Conservation (phyloP, 2,888 invertebrate genomes). For the Drosophila algonquin region DNA sequence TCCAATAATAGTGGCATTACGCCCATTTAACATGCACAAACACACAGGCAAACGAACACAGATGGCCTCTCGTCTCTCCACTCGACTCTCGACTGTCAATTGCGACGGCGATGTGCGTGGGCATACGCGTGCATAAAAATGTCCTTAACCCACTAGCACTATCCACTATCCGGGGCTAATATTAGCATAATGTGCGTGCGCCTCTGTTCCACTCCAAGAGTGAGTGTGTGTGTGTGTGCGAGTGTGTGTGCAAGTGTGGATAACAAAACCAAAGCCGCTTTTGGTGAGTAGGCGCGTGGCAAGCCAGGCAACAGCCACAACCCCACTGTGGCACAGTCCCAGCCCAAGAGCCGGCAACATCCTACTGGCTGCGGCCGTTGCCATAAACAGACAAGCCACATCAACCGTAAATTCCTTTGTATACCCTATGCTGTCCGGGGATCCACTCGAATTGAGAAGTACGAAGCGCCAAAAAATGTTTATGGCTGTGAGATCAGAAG, state of each 20-base stretch:
- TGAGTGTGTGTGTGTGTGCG: slow-evolving; percentile 19
- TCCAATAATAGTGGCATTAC: slow-evolving; percentile 80
- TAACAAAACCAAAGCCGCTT: slow-evolving; percentile 37
- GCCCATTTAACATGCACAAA: slow-evolving; percentile 77
- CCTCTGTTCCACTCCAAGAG: slow-evolving; percentile 27
- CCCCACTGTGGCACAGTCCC: background rate
- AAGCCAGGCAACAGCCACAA: background rate
- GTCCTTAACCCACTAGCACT: slow-evolving; percentile 78
- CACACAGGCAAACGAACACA: slow-evolving; percentile 31
- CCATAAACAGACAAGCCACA: slow-evolving; percentile 51
- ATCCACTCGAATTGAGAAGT: slow-evolving; percentile 3
- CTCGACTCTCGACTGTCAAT: slow-evolving; percentile 46
- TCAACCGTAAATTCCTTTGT: slow-evolving; percentile 43
- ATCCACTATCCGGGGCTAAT: slow-evolving; percentile 64
- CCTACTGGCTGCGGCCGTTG: slow-evolving; percentile 7
- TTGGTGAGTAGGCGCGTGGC: slow-evolving; percentile 10
- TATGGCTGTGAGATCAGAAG: background rate
- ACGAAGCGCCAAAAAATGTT: background rate
- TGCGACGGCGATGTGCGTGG: slow-evolving; percentile 36
- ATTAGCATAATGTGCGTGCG: slow-evolving; percentile 76
- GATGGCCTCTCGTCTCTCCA: slow-evolving; percentile 42
- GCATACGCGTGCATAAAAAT: slow-evolving; percentile 68
- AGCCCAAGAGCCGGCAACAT: slow-evolving; percentile 3
- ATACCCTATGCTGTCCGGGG: slow-evolving; percentile 17
- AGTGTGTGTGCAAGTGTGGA: slow-evolving; percentile 12